These are phyloP conservation scores for Tachina grossa DNA, from an alignment of 2,888 invertebrate species.

Conservation along the genomic window DNA sequence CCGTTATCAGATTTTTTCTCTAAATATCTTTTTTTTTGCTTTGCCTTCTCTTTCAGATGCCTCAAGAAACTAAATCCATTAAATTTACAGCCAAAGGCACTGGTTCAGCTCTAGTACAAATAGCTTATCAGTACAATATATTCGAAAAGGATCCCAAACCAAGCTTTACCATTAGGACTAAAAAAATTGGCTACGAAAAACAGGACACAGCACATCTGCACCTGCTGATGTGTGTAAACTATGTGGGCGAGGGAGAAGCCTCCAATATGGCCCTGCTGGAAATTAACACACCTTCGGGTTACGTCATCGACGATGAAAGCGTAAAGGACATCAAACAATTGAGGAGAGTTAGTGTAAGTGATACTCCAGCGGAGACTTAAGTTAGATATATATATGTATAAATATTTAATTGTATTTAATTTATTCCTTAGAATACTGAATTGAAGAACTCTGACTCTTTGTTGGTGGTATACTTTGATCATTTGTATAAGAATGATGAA, in stretches of 20 bases:
- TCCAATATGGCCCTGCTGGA: constrained; percentile 97
- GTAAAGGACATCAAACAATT: constrained; percentile 85
- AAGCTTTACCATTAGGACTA: constrained; percentile 91
- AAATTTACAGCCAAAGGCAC: constrained; percentile 91
- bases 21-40: neutral
- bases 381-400: neutral
- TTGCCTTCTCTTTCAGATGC: constrained; percentile 73
- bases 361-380: neutral
- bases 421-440: constrained; percentile 84
- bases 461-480: constrained; percentile 90
- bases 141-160: constrained; percentile 96
- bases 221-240: constrained; percentile 91
- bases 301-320: constrained; percentile 90
- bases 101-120: constrained; percentile 90
- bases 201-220: constrained; percentile 88
- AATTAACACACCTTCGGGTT: constrained; percentile 94
- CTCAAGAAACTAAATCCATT: constrained; percentile 84
- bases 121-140: constrained; percentile 91
- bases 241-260: constrained; percentile 83
- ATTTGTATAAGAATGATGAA: constrained; percentile 85
- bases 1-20: neutral
- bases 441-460: constrained; percentile 86
- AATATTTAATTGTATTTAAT: neutral
- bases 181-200: constrained; percentile 85
- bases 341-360: constrained; percentile 81